These are phyloP conservation scores for Onthophagus sagittarius DNA, from an alignment of 2,888 invertebrate genomes.

Conservation along the genomic window DNA sequence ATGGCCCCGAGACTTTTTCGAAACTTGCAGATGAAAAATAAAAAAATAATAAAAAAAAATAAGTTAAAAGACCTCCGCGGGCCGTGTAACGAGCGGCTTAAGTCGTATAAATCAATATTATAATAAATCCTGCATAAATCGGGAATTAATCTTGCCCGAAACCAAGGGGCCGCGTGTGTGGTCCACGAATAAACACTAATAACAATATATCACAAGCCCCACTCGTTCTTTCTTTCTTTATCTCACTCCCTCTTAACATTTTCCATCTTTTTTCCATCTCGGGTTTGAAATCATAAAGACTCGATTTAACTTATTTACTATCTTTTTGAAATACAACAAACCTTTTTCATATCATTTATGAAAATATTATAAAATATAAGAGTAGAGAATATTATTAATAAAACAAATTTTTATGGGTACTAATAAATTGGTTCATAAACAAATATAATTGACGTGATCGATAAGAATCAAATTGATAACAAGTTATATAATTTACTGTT, in stretches of 20 bases:
- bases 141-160: slow-evolving; percentile 30
- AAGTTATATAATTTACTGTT: background rate
- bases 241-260: background rate
- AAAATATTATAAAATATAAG: too few species aligned
- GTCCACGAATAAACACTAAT: slow-evolving; percentile 29
- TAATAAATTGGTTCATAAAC: background rate
- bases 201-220: slow-evolving; percentile 27
- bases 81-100: slow-evolving; percentile 25
- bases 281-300: too few species aligned
- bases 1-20: background rate
- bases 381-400: too few species aligned
- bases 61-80: background rate
- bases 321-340: too few species aligned
- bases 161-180: slow-evolving; percentile 25
- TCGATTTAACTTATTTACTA: too few species aligned
- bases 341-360: too few species aligned
- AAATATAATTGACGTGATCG: background rate
- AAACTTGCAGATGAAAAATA: background rate
- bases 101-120: slow-evolving; percentile 32
- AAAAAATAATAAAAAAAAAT: too few species aligned
- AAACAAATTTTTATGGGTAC: too few species aligned
- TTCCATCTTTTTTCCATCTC: background rate
- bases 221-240: background rate
- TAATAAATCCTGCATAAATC: slow-evolving; percentile 30
- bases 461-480: background rate